These are phyloP conservation scores for Pterophyllum scalare DNA, from an alignment of 2,113 vertebrate species.

Conservation along the genomic window DNA sequence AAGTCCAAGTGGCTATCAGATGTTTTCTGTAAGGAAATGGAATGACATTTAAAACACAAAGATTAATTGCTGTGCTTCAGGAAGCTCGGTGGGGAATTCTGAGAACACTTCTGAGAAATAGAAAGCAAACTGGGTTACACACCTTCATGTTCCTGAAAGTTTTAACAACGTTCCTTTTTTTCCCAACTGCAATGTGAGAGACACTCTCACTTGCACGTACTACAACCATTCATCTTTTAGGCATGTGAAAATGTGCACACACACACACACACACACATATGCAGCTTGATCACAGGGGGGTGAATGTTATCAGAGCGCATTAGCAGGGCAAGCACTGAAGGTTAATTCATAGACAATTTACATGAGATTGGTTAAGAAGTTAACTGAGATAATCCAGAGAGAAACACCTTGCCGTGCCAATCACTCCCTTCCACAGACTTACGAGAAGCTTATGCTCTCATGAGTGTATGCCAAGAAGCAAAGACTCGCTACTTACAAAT, in stretches of 20 bases:
- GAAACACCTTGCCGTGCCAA: slow-evolving; percentile 27
- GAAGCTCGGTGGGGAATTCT: not conserved
- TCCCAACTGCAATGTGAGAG: not conserved
- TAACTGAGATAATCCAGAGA: slow-evolving; percentile 20
- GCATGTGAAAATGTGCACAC: not conserved
- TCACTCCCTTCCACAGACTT: slow-evolving; percentile 18
- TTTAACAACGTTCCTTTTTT: not conserved
- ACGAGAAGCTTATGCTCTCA: slow-evolving; percentile 5
- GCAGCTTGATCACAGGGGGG: slow-evolving; percentile 15
- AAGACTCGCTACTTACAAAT: slow-evolving; percentile 15
- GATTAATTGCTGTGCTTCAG: not conserved
- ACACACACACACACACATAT: not conserved
- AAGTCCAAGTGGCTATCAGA: slow-evolving; percentile 43
- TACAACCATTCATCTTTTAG: not conserved
- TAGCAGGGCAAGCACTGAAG: slow-evolving; percentile 34
- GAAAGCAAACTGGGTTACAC: not conserved
- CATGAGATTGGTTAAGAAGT: slow-evolving; percentile 47
- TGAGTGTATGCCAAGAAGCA: not conserved
- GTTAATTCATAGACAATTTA: slow-evolving; percentile 55
- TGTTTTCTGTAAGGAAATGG: slow-evolving; percentile 31
- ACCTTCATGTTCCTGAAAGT: not conserved
- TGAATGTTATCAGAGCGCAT: slow-evolving; percentile 45
- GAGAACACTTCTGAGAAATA: not conserved
- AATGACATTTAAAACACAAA: slow-evolving; percentile 25
- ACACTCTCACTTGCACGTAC: slow-evolving; percentile 1